Percentiles rank a stretch among this genome's conserved stretches.
phyloP scores from a whole-genome alignment of 2,113 vertebrate genomes.

The Sorex araneus region DNA sequence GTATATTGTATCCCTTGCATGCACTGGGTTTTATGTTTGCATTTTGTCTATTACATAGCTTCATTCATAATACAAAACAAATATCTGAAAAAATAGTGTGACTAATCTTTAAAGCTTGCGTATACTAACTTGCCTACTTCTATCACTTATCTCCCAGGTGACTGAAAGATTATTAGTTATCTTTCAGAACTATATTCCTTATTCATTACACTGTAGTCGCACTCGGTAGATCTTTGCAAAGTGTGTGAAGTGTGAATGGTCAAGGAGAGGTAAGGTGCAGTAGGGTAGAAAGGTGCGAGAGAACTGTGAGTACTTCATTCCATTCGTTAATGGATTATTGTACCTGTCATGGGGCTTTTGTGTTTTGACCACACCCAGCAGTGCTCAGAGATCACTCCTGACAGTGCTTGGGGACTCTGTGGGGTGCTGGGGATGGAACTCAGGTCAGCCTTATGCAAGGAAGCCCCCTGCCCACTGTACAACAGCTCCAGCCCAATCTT shows the following conservation, averaged over 20 bases:
- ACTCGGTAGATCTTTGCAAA: constrained; percentile 58
- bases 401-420: too few species aligned
- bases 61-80: neutral
- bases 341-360: constrained; percentile 38
- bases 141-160: neutral
- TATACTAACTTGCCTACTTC: neutral
- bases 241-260: neutral
- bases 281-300: constrained; percentile 50
- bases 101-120: constrained; percentile 44
- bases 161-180: neutral
- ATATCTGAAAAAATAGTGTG: neutral
- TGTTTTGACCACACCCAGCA: neutral
- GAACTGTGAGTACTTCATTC: constrained; percentile 55
- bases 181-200: constrained; percentile 48
- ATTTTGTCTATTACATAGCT: neutral
- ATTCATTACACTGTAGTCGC: constrained; percentile 46
- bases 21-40: neutral
- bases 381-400: too few species aligned
- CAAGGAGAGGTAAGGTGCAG: constrained; percentile 69
- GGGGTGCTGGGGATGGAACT: too few species aligned
- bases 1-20: too few species aligned
- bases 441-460: too few species aligned
- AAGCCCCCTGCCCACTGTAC: too few species aligned
- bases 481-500: too few species aligned
- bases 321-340: constrained; percentile 61